Percentiles rank a stretch among this genome's conserved stretches.
These are phyloP conservation scores for Psettodes erumei DNA, from an alignment of 2,113 vertebrate species.

Conservation along the genomic window DNA sequence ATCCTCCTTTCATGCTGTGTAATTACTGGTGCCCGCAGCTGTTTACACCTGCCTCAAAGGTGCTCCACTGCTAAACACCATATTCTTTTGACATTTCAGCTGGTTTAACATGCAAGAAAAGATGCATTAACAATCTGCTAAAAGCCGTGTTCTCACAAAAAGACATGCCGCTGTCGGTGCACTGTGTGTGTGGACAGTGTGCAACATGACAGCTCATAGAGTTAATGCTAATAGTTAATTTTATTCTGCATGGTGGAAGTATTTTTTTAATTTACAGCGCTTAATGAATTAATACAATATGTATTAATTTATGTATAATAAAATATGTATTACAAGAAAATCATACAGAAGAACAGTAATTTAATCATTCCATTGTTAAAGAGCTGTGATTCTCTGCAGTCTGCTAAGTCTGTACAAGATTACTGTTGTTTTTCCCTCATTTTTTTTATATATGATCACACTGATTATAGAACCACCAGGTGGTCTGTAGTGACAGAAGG, in stretches of 20 bases:
- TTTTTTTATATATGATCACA: no score
- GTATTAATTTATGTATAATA: no score
- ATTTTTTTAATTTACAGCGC: no score
- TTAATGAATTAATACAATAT: no score
- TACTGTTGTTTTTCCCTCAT: no score
- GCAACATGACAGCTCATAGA: background rate
- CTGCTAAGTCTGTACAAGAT: no score
- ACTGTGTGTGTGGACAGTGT: background rate
- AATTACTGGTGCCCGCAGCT: background rate
- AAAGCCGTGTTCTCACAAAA: no score
- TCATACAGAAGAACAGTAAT: background rate
- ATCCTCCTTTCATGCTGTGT: background rate
- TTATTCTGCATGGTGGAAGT: background rate
- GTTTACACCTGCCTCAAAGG: background rate
- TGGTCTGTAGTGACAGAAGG: slow-evolving; percentile 12
- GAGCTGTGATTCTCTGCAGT: no score
- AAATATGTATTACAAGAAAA: background rate
- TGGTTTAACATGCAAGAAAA: background rate
- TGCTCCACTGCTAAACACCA: background rate
- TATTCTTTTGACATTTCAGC: background rate
- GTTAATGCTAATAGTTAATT: background rate
- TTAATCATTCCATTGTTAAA: no score
- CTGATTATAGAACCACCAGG: background rate
- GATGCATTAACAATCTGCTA: background rate
- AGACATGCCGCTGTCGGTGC: background rate